Conservation (phyloP, 1,140 invertebrate genomes). For the Radopholus similis region DNA sequence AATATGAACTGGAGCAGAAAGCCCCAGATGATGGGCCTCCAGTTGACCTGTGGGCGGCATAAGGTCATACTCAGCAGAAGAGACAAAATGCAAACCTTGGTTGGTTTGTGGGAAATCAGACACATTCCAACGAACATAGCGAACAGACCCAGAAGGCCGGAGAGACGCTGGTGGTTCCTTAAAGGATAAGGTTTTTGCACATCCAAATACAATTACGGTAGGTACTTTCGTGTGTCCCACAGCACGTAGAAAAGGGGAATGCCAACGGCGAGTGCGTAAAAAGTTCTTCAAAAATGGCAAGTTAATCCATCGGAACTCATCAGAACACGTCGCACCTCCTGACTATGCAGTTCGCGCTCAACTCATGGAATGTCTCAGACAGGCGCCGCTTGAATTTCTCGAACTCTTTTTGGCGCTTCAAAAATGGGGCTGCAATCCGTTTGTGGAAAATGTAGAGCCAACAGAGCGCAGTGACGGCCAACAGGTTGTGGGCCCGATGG, state of each 20-base stretch:
- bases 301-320: not conserved
- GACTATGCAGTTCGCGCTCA: not conserved
- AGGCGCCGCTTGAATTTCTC: not conserved
- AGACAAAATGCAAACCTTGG: conserved; percentile 30
- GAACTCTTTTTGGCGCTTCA: not conserved
- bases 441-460: conserved; percentile 14
- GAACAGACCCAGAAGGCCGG: conserved; percentile 55
- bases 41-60: conserved; percentile 68
- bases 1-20: conserved; percentile 78
- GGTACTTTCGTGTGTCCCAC: not conserved
- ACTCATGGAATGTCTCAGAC: not conserved
- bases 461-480: not conserved
- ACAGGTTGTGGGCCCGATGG: not conserved
- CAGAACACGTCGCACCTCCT: not conserved
- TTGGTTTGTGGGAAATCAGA: conserved; percentile 51
- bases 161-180: conserved; percentile 65
- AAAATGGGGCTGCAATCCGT: conserved; percentile 2
- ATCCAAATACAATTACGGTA: not conserved
- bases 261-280: not conserved
- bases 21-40: conserved; percentile 75
- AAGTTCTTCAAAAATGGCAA: not conserved
- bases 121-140: conserved; percentile 59
- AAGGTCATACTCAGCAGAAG: too few relatives aligned
- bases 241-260: not conserved
- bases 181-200: conserved; percentile 46